Evolutionary conservation across 2,797 vertebrate genomes (phyloP).

Genomic region (Darevskia mixta): DNA sequence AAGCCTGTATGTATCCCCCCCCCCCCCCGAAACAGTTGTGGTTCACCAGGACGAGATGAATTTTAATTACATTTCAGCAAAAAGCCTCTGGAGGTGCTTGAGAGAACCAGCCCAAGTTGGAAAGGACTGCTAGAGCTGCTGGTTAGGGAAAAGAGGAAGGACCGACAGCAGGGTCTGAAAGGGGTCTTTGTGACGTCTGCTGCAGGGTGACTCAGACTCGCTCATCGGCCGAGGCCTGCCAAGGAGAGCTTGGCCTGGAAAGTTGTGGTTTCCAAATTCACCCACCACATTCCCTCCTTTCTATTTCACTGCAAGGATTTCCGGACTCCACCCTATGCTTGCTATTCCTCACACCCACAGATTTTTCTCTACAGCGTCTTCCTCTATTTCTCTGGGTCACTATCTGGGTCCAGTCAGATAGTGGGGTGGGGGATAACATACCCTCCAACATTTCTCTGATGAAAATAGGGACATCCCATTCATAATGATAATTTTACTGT

Average conservation of each 20-base stretch:
- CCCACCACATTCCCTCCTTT: conserved; percentile 52
- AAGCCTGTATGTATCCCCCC: not conserved
- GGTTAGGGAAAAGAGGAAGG: conserved; percentile 8
- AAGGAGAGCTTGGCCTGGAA: conserved; percentile 66
- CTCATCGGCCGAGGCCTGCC: conserved; percentile 36
- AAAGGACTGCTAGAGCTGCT: conserved; percentile 19
- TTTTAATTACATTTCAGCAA: not conserved
- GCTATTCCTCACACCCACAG: not conserved
- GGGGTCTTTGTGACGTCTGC: conserved; percentile 69
- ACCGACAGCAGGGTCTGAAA: conserved; percentile 57
- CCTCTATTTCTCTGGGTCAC: not conserved
- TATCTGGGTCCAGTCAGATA: too few relatives aligned
- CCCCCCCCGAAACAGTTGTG: not conserved
- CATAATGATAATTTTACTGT: too few relatives aligned
- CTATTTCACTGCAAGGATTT: conserved; percentile 54
- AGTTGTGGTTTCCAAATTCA: conserved; percentile 59
- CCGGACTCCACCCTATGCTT: conserved; percentile 58
- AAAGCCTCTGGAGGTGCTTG: conserved; percentile 19
- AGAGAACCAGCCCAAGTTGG: conserved; percentile 28
- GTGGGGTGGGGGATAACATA: too few relatives aligned
- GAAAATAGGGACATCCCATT: too few relatives aligned
- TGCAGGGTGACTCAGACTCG: conserved; percentile 65
- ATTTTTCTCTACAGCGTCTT: not conserved
- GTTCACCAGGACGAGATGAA: conserved; percentile 29
- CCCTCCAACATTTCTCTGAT: too few relatives aligned